Evolutionary conservation across 1,140 invertebrate species (phyloP).

Genomic region (Drosophila ogumai): DNA sequence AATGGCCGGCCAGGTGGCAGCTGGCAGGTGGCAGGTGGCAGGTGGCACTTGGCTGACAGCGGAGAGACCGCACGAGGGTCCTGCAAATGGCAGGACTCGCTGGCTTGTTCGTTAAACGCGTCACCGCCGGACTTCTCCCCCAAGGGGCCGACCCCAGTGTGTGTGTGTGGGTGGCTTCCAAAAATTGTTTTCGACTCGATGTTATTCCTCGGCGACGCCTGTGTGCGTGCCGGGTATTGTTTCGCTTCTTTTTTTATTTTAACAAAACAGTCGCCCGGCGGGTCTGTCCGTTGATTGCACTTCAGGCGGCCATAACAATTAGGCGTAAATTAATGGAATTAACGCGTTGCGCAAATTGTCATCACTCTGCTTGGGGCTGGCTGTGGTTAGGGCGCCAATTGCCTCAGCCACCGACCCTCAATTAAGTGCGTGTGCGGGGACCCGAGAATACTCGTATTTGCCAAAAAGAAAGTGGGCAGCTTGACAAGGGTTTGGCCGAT

Average conservation of each 20-base stretch:
- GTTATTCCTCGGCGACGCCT: constrained; percentile 11
- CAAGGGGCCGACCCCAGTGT: background rate
- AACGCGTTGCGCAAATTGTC: constrained; percentile 73
- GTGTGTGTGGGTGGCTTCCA: constrained; percentile 19
- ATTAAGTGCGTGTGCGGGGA: constrained; percentile 14
- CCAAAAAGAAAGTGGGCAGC: constrained; percentile 2
- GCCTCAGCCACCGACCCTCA: constrained; percentile 5
- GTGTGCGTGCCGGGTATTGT: constrained; percentile 38
- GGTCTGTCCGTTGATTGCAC: constrained; percentile 68
- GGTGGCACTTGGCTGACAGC: constrained; percentile 37
- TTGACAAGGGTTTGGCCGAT: constrained; percentile 9
- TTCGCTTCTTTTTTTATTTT: constrained; percentile 13
- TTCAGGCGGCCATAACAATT: constrained; percentile 78
- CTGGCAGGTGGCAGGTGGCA: constrained; percentile 16
- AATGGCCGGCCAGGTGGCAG: constrained; percentile 37
- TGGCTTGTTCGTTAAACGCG: constrained; percentile 46
- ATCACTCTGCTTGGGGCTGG: constrained; percentile 27
- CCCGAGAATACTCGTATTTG: background rate
- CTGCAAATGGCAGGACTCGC: constrained; percentile 41
- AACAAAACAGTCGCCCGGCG: constrained; percentile 45
- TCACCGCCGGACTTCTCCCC: constrained; percentile 38
- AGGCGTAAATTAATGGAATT: constrained; percentile 78
- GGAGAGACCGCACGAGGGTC: constrained; percentile 36
- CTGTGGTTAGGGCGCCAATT: constrained; percentile 1
- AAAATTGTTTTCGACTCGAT: constrained; percentile 44